A percentile compares a stretch with the other conserved stretches of the same genome.
phyloP scores from a whole-genome alignment of 2,797 vertebrate genomes.

The Darevskia nairensis region DNA sequence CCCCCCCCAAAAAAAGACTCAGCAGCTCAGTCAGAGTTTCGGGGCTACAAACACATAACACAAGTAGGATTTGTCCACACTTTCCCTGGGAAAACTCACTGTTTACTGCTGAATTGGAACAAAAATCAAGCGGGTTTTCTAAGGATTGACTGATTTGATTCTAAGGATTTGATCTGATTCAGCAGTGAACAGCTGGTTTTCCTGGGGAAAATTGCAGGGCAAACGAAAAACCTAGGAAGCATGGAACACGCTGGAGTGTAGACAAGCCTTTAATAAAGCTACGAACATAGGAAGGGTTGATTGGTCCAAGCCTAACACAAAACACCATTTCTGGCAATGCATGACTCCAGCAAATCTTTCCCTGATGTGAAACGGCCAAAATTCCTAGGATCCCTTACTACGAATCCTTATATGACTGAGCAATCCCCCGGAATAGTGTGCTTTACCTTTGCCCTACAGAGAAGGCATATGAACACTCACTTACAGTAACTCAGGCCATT shows the following conservation, averaged over 20 bases:
- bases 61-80: too few species aligned
- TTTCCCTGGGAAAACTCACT: too few species aligned
- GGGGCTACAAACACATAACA: conserved; percentile 2
- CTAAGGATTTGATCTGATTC: too few species aligned
- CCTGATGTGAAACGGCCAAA: neutral
- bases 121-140: too few species aligned
- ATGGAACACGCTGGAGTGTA: too few species aligned
- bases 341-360: neutral
- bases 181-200: too few species aligned
- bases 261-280: conserved; percentile 3
- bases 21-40: conserved; percentile 39
- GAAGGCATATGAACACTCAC: too few species aligned
- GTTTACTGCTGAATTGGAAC: too few species aligned
- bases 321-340: neutral
- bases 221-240: too few species aligned
- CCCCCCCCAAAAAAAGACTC: conserved; percentile 19
- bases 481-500: too few species aligned
- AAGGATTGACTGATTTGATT: too few species aligned
- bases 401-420: neutral
- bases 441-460: neutral
- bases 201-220: too few species aligned
- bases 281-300: conserved; percentile 28
- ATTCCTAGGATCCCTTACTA: neutral
- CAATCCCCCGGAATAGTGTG: neutral
- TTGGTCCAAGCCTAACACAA: neutral